phyloP scores from a whole-genome alignment of 2,113 vertebrate genomes.

The Ophthalmolycus amberensis region DNA sequence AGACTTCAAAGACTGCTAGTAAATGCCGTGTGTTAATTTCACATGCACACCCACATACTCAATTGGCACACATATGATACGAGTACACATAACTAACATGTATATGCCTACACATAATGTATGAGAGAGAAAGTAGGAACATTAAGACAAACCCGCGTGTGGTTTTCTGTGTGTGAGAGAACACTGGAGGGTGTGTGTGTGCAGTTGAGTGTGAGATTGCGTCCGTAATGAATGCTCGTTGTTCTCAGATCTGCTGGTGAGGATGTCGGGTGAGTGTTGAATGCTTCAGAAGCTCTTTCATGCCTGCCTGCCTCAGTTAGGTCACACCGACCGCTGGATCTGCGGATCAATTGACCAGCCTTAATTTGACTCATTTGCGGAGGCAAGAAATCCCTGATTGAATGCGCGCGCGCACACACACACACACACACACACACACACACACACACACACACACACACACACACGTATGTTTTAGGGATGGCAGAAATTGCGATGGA shows the following conservation, averaged over 20 bases:
- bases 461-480: neutral
- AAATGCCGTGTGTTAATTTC: slow-evolving; percentile 45
- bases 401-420: slow-evolving; percentile 3
- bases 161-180: neutral
- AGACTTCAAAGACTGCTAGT: slow-evolving; percentile 71
- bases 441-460: neutral
- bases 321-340: slow-evolving; percentile 40
- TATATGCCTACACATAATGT: slow-evolving; percentile 3
- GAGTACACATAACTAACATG: neutral
- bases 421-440: neutral
- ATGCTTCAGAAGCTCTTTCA: slow-evolving; percentile 48
- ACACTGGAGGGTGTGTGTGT: slow-evolving; percentile 6
- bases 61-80: neutral
- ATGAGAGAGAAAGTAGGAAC: neutral
- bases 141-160: neutral
- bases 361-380: slow-evolving; percentile 42
- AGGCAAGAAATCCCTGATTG: slow-evolving; percentile 26
- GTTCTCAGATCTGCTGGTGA: slow-evolving; percentile 43
- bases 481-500: neutral
- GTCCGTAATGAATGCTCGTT: slow-evolving; percentile 43
- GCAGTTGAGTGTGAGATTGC: slow-evolving; percentile 29
- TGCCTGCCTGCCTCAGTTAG: slow-evolving; percentile 32
- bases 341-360: slow-evolving; percentile 32
- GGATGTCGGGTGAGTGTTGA: slow-evolving; percentile 21
- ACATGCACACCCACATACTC: slow-evolving; percentile 6